Evolutionary conservation across 2,797 vertebrate genomes (phyloP), one percentile per base, ranked within the genome.

Genomic region (Xerus rutilus): DNA sequence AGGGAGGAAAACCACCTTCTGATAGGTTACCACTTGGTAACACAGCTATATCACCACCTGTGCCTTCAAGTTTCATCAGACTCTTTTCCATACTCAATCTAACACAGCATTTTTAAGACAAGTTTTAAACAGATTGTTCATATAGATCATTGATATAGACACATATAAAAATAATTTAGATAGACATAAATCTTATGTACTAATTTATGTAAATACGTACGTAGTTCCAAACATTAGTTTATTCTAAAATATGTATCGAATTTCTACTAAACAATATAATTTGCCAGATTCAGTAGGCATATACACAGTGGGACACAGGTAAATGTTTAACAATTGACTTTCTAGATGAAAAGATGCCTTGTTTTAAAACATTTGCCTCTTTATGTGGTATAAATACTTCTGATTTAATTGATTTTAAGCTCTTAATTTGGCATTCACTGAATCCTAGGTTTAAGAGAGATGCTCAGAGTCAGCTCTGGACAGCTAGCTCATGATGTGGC

Each of bases 41-140:
- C 11, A n/a, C 6, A 23, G 4, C 9, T 69, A 13, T 1, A 7
- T 54, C 47, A n/a, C 7, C 32, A 12, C 45, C 18, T 2, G 5
- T 18, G 2, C 2, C 10, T 0, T 0, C 30, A 49, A 25, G 2
- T 49, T 14, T 15, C 3, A 28, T 3, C 3, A 17, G 54, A 59
- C 25, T 35, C 2, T 76, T 93, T 64, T 54, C 52, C 32, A 64
- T 84, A 17, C 13, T 64, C 2, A 72, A 12, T 1, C 25, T 57
- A 70, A 28, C 32, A 35, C 3, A 57, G 5, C 57, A n/a, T 70
- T 94, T 76, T 92, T 45, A 82, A 91, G 52, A 88, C 21, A 69
- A 43, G 5, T 84, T 81, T 81, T 25, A 20, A 54, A 39, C 62
- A 39, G 1, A 5, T 21, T 32, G n/a, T 62, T 67, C 6, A 11